Base-by-base conservation (phyloP, 2,113 vertebrate genomes). In the Rafetus swinhoei region DNA sequence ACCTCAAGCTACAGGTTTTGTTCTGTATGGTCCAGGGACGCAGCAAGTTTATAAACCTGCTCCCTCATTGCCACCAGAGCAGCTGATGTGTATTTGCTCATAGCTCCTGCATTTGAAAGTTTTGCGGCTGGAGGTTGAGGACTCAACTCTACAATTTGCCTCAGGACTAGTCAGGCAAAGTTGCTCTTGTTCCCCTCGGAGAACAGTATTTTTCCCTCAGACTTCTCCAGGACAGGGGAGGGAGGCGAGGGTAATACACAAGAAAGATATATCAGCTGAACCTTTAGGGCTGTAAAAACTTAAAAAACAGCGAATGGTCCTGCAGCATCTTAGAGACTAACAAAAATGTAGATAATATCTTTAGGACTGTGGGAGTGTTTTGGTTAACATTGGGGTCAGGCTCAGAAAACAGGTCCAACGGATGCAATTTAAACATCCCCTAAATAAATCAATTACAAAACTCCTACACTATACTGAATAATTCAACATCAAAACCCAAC, bases 401-500 rank as follows among this genome's bases (percentile, higher is more conserved):
- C 19, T 62, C 56, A 27, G 15, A 79, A 62, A 19, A 32, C 77
- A 59, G 39, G 4, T 1, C 72, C 72, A 76, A 21, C 74, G 72
- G 79, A 24, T 21, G 39, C 2, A 0, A 8, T 25, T 84, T 32
- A n/a, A 87, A 91, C 59, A 7, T 9, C 35, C 85, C 90, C 91
- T 72, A 13, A 85, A 84, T n/a, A 90, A 94, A 54, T 10, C 55
- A 69, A 29, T 55, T 18, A 39, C 16, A 54, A 54, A 69, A 81
- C 83, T 39, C 60, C 32, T 72, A 82, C 52, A 8, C 6, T 13
- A n/a, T 93, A 85, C 53, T 4, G 50, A 3, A 45, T 22, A 74
- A 92, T 60, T 53, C 86, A 82, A 82, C 89, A 90, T 14, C 35
- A 80, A 95, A 90, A 29, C 91, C 45, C 88, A 85, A 39, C 84